Conservation (phyloP, 2,888 invertebrate genomes). For the Pseudanteris insignis region DNA sequence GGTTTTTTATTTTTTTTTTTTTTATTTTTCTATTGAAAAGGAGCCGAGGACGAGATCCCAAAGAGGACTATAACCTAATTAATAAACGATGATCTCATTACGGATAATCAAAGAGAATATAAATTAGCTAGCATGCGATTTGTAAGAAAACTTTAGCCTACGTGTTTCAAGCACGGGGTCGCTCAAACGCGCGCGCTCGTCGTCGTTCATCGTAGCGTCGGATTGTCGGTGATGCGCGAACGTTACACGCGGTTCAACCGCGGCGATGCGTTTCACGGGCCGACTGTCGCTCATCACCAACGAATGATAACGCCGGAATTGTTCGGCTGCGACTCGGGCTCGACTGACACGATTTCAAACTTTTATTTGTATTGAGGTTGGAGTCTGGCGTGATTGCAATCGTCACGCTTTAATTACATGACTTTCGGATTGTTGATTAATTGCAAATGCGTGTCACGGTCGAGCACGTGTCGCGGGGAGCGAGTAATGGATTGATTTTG, state of each 20-base stretch:
- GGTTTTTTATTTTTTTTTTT: slow-evolving; percentile 41
- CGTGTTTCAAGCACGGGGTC: slow-evolving; percentile 32
- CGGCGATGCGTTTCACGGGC: slow-evolving; percentile 27
- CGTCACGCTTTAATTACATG: neutral
- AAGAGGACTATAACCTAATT: slow-evolving; percentile 66
- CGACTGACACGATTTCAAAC: too few species aligned
- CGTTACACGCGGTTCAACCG: slow-evolving; percentile 7
- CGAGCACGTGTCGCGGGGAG: neutral
- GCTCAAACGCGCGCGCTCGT: slow-evolving; percentile 44
- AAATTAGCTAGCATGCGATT: slow-evolving; percentile 57
- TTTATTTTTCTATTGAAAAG: too few species aligned
- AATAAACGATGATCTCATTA: slow-evolving; percentile 67
- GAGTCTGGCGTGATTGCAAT: neutral
- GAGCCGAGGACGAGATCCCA: slow-evolving; percentile 63
- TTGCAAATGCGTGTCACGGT: neutral
- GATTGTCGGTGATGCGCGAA: slow-evolving; percentile 26
- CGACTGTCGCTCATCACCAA: slow-evolving; percentile 26
- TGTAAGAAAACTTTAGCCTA: slow-evolving; percentile 49
- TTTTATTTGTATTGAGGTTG: too few species aligned
- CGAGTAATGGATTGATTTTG: slow-evolving; percentile 18
- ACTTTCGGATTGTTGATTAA: neutral
- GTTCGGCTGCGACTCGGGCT: too few species aligned
- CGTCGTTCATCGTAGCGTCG: slow-evolving; percentile 37
- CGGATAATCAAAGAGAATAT: slow-evolving; percentile 64
- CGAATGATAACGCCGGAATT: neutral